Percentiles rank a stretch among this genome's conserved stretches.
Evolutionary conservation across 2,797 vertebrate genomes (phyloP).

Genomic region (Acanthurus leucopareius): DNA sequence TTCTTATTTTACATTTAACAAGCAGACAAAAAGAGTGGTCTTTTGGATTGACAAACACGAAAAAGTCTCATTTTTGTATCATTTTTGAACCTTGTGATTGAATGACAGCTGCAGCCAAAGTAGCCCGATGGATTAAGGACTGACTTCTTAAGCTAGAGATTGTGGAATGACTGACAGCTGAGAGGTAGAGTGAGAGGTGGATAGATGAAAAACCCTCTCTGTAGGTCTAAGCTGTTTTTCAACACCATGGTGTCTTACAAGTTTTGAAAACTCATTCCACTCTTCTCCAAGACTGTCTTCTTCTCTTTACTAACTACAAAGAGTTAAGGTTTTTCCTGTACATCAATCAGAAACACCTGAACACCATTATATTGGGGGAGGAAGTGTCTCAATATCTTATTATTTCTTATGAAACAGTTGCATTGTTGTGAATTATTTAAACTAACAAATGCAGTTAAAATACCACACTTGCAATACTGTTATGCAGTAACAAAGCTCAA

Average conservation of each 20-base stretch:
- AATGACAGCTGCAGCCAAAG: slow-evolving; percentile 32
- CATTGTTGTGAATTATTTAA: too few species aligned
- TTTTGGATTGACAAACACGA: neutral
- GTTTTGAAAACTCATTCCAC: slow-evolving; percentile 15
- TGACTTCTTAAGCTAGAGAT: slow-evolving; percentile 25
- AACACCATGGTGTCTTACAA: slow-evolving; percentile 29
- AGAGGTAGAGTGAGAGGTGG: slow-evolving; percentile 20
- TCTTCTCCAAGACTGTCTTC: neutral
- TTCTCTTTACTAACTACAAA: neutral
- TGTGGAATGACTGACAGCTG: slow-evolving; percentile 48
- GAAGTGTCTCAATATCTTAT: neutral
- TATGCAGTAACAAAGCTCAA: too few species aligned
- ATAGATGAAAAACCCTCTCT: slow-evolving; percentile 23
- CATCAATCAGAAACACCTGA: neutral
- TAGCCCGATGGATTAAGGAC: slow-evolving; percentile 26
- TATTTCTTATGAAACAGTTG: too few species aligned
- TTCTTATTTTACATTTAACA: too few species aligned
- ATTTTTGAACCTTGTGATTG: neutral
- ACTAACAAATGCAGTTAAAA: too few species aligned
- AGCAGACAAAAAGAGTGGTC: neutral
- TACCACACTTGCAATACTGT: too few species aligned
- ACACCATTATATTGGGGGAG: neutral
- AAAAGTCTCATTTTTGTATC: neutral
- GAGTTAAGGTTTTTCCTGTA: neutral
- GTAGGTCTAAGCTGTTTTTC: slow-evolving; percentile 18